Base-by-base conservation (phyloP, 2,113 vertebrate genomes). In the Orycteropus afer region DNA sequence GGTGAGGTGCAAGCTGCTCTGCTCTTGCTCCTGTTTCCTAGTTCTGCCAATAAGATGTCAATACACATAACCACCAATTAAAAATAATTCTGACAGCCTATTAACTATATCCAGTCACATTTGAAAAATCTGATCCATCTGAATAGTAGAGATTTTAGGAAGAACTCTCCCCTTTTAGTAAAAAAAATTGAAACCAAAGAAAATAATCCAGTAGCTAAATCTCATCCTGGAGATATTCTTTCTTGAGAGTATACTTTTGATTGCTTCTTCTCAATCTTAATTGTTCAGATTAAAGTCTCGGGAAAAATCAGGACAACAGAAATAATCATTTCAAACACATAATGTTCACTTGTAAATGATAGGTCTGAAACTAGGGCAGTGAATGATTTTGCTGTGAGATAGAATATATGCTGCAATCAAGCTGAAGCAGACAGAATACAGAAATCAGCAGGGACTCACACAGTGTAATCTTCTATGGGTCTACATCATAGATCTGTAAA, bases 251-350 rank as follows among this genome's bases (percentile, higher is more conserved):
- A 91, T 49, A 42, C 34, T 63, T 98, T 97, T 97, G 97, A 98
- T 82, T 96, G 96, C 92, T 95, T 97, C 69, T 9, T 78, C 90
- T 97, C 89, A 83, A 96, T 97, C 91, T 95, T 97, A 98, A 96
- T 97, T 97, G 97, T 96, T 92, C 90, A 96, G 91, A 96, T 97
- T 94, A 97, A 97, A 91, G 83, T 63, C 92, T 96, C 92, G 76
- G 96, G 95, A 77, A 96, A 95, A 96, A 98, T 86, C 94, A 97
- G 97, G 91, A 95, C 89, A 98, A 97, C 95, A 97, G 94, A 98
- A 90, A 96, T 94, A 96, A 96, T 94, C 95, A 92, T 90, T 98
- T 97, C 96, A 96, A 93, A 96, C 97, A 94, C 93, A 92, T 94
- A 94, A 96, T 95, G 96, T 97, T 97, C 96, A 81, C 94, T 94